Base-by-base conservation (phyloP, 1,140 invertebrate species). In the Chrysopa pallens region DNA sequence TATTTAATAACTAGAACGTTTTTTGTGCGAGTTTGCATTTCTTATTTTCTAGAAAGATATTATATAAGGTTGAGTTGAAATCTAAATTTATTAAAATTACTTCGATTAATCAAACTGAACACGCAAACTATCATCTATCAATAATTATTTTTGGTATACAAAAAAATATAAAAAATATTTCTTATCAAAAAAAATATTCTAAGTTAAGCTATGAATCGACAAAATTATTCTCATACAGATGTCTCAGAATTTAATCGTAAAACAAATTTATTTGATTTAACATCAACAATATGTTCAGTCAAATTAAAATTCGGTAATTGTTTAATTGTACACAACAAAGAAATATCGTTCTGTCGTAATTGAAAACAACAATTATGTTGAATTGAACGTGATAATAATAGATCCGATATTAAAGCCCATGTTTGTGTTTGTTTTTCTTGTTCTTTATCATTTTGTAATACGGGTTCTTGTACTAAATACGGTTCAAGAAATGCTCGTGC, bases 181-280 rank as follows among this genome's bases (percentile, higher is more conserved):
- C 17, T 23, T 23, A 5, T 23, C 2, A 23, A 23, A n/a, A 3
- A 23, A 23, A 23, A 23, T 23, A 23, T 23, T 23, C 2, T 23
- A 23, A 23, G 17, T 23, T 23, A 3, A 23, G 2, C 5, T 23
- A 23, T 23, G 17, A 23, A 23, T 5, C 17, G 17, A 3, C 17
- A 23, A 23, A 47, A 57, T 51, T 36, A 68, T n/a, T n/a, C 69
- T 79, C 79, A 97, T 58, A 97, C 92, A 36, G 90, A 94, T 7
- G 92, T 97, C 63, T 98, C 93, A 0, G 91, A 95, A 60, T 93
- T 96, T 1, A 97, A 64, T 54, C 89, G 71, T 38, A 97, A 63
- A 29, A 95, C 80, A 74, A 98, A 98, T 52, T 90, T 88, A 63
- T 96, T 95, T 47, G 80, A 86, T 59, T 93, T 91, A 0, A 89